phyloP scores from a whole-genome alignment of 2,888 invertebrate genomes.

The Syritta pipiens region DNA sequence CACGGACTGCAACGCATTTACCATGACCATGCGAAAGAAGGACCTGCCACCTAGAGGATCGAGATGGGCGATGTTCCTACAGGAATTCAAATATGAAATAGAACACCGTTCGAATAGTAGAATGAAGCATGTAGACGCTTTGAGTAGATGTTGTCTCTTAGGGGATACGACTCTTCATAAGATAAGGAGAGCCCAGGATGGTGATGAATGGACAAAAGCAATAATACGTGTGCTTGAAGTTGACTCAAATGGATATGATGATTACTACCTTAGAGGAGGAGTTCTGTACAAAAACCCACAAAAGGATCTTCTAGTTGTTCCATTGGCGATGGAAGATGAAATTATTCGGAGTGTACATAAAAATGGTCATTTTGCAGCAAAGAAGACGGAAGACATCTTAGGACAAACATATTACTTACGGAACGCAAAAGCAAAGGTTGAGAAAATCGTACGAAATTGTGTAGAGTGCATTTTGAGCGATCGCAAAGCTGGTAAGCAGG shows the following conservation, averaged over 20 bases:
- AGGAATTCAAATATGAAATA: neutral
- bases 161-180: too few relatives aligned
- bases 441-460: constrained; percentile 2
- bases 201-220: too few relatives aligned
- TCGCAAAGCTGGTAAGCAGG: constrained; percentile 71
- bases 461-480: constrained; percentile 26
- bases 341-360: neutral
- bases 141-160: too few relatives aligned
- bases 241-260: neutral
- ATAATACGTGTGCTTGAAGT: constrained; percentile 2
- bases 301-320: neutral
- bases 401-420: neutral
- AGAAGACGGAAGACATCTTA: neutral
- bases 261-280: neutral
- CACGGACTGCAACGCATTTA: neutral
- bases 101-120: too few relatives aligned
- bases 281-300: neutral
- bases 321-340: neutral
- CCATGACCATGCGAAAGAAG: neutral
- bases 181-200: too few relatives aligned
- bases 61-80: neutral
- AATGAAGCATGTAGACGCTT: too few relatives aligned
- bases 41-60: neutral
- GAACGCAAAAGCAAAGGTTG: neutral
- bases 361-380: neutral